Conservation (phyloP, 2,113 vertebrate species). For the Heptranchias perlo region DNA sequence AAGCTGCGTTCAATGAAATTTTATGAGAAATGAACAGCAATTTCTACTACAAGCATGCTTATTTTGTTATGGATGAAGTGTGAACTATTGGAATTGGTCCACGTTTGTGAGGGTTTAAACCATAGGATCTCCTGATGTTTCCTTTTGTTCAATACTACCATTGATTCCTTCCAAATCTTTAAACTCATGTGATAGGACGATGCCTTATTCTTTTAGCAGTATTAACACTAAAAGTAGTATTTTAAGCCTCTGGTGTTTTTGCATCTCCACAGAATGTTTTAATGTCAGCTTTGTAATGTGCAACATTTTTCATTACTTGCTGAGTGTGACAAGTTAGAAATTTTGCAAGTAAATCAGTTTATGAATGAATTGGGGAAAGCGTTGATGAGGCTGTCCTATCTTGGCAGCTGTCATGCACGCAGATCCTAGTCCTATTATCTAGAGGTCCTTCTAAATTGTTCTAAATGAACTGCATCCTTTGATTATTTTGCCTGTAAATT, state of each 20-base stretch:
- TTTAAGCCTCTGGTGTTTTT: not conserved
- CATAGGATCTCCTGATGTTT: not conserved
- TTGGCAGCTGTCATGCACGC: not conserved
- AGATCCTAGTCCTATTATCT: not conserved
- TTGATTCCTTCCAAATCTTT: not conserved
- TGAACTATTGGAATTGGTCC: not conserved
- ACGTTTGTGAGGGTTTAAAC: not conserved
- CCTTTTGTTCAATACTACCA: not conserved
- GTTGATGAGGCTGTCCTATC: not conserved
- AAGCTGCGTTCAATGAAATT: slow-evolving; percentile 5
- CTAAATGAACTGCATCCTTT: not conserved
- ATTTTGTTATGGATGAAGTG: not conserved
- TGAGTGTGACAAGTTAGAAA: not conserved
- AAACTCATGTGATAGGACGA: not conserved
- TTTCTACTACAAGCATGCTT: not conserved
- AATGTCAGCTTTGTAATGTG: not conserved
- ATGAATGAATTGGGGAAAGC: not conserved
- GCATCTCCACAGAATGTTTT: slow-evolving; percentile 5
- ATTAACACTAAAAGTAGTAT: not conserved
- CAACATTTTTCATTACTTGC: not conserved
- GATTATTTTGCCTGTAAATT: slow-evolving; percentile 6
- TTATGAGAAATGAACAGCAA: slow-evolving; percentile 12
- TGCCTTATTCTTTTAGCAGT: not conserved
- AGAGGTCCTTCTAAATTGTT: not conserved
- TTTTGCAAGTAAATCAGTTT: not conserved